Base-by-base conservation (phyloP, 2,797 vertebrate genomes). In the Acipenser transmontanus region DNA sequence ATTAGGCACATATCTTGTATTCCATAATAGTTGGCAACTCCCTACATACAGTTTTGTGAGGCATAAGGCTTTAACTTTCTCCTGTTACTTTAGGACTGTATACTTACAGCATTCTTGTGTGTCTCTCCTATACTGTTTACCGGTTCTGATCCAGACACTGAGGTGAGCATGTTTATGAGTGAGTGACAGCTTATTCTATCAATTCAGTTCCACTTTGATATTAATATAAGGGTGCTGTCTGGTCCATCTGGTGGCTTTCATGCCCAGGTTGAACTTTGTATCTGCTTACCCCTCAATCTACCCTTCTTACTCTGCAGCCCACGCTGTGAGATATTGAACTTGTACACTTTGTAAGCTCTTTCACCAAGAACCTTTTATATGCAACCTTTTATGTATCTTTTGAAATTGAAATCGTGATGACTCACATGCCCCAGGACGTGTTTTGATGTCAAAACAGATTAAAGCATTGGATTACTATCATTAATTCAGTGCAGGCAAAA, bases 381-480 rank as follows among this genome's bases (percentile, higher is more conserved):
- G 13, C 54, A 57, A 57, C 1, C 54, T 57, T 57, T 57, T 57
- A 17, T 17, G 17, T 34, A 57, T 57, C 54, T 57, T 57, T 57
- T 57, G 54, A 1, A 57, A 57, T 13, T 11, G 54, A 11, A n/a
- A 57, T 57, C 54, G 6, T n/a, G 11, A 14, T 57, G 54, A 57
- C 12, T 57, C 54, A n/a, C 54, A 11, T n/a, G 12, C 54, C 54
- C 54, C 6, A 57, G 54, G 54, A 57, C 14, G n/a, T 57, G 12
- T 57, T 57, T 13, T 13, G 14, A 57, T 11, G 54, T 57, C 54
- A 57, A n/a, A 57, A 57, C 54, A n/a, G 54, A 57, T 57, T 57
- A 57, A 13, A 57, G n/a, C 54, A 57, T 7, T 57, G 54, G 14
- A 57, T 8, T 57, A 57, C 12, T n/a, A 57, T 11, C 11, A 57